Conservation (phyloP, 2,888 invertebrate species). For the Oegoconia quadripuncta region DNA sequence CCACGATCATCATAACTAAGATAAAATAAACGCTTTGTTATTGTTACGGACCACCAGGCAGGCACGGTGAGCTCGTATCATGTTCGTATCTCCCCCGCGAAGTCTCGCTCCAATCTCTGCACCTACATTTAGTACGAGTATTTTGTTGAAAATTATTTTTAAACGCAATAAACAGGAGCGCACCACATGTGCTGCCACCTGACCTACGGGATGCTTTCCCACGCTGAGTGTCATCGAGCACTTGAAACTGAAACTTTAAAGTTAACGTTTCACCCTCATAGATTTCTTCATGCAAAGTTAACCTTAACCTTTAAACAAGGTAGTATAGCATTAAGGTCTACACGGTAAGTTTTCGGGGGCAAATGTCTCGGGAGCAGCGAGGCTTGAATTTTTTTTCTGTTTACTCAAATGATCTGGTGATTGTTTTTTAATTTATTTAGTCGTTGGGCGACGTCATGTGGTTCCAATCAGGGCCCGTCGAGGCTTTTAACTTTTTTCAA, state of each 20-base stretch:
- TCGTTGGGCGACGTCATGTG: constrained; percentile 70
- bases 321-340: constrained; percentile 17
- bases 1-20: constrained; percentile 46
- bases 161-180: constrained; percentile 66
- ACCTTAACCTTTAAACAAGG: constrained; percentile 33
- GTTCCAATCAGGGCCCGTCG: constrained; percentile 67
- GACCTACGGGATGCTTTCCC: constrained; percentile 72
- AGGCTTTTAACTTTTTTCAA: constrained; percentile 63
- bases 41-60: constrained; percentile 69
- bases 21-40: constrained; percentile 61
- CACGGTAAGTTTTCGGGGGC: constrained; percentile 58
- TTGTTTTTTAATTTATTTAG: constrained; percentile 78
- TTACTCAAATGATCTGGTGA: constrained; percentile 75
- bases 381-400: constrained; percentile 69
- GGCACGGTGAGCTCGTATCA: constrained; percentile 30
- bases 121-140: constrained; percentile 61
- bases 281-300: constrained; percentile 36
- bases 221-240: constrained; percentile 56
- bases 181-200: constrained; percentile 75
- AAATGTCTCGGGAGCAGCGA: constrained; percentile 61
- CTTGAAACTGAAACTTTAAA: constrained; percentile 53
- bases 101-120: constrained; percentile 41
- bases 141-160: constrained; percentile 72
- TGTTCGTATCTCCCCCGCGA: constrained; percentile 60
- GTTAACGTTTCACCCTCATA: constrained; percentile 47